Evolutionary conservation across 2,113 vertebrate genomes (phyloP).

Genomic region (Scytalopus superciliaris): DNA sequence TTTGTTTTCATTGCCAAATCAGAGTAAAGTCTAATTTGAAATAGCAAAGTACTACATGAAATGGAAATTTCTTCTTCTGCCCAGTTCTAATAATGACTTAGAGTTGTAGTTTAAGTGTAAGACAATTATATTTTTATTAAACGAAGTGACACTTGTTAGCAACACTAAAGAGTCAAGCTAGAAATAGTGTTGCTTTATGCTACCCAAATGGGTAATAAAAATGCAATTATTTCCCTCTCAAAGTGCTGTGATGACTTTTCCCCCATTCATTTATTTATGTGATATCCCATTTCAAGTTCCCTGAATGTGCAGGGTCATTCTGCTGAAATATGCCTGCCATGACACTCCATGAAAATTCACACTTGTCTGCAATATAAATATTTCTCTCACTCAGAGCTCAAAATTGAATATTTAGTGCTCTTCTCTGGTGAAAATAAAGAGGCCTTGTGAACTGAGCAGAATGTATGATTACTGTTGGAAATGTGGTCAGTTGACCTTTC

Average conservation of each 20-base stretch:
- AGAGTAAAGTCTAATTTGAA: neutral
- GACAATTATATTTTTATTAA: constrained; percentile 21
- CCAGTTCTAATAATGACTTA: neutral
- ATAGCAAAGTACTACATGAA: neutral
- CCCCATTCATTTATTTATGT: neutral
- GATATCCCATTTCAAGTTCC: neutral
- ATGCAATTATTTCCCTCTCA: neutral
- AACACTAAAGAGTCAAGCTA: neutral
- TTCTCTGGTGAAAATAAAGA: neutral
- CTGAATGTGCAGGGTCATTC: neutral
- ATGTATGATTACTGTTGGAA: neutral
- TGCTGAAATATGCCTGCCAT: neutral
- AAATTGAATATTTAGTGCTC: neutral
- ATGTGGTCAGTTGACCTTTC: neutral
- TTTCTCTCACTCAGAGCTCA: neutral
- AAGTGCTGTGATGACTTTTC: neutral
- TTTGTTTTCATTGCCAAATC: neutral
- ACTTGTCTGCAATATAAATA: neutral
- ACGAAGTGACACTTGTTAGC: neutral
- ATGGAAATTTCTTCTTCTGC: constrained; percentile 1
- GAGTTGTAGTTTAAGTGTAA: neutral
- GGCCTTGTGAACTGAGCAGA: neutral
- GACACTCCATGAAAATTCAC: neutral
- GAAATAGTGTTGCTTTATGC: neutral
- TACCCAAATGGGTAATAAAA: constrained; percentile 24